Conservation (phyloP, 2,113 vertebrate species). For the Nansenia antarctica region DNA sequence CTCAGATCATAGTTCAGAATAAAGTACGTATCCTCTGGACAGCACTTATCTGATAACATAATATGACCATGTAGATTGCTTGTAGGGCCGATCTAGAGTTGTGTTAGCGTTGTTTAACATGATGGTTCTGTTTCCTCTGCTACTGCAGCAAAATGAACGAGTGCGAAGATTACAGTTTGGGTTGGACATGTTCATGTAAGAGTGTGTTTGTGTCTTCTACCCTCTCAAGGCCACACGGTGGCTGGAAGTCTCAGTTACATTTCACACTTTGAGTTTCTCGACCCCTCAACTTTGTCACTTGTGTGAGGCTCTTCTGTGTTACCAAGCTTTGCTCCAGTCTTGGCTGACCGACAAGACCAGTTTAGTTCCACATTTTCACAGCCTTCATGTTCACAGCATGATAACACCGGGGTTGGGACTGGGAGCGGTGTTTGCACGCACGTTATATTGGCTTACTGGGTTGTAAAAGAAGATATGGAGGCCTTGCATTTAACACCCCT, state of each 20-base stretch:
- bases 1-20: no score
- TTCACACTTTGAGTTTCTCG: constrained; percentile 12
- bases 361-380: constrained; percentile 29
- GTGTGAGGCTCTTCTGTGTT: constrained; percentile 6
- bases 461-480: constrained; percentile 25
- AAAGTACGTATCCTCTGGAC: no score
- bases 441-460: constrained; percentile 23
- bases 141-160: neutral
- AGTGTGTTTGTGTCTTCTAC: neutral
- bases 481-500: constrained; percentile 28
- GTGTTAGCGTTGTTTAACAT: no score
- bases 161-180: neutral
- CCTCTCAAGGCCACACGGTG: constrained; percentile 19
- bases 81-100: no score
- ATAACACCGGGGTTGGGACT: constrained; percentile 16
- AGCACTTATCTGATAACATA: no score
- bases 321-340: neutral
- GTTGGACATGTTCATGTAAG: no score
- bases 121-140: neutral
- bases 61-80: no score
- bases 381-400: constrained; percentile 12
- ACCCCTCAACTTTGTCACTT: constrained; percentile 15
- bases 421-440: constrained; percentile 8
- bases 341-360: constrained; percentile 8
- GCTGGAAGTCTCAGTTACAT: constrained; percentile 15